A percentile compares a stretch with the other conserved stretches of the same genome.
phyloP scores from a whole-genome alignment of 2,113 vertebrate species.

The Rattus norvegicus region GRCr8 NC_086031.1:72432001-72432500 shows the following conservation, averaged over 20 bases:
- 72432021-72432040: conserved; percentile 74
- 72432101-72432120: not conserved
- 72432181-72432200: not conserved
- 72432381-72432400: not conserved
- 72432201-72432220: not conserved
- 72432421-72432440: not conserved
- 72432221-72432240: not conserved
- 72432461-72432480: not conserved
- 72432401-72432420: not conserved
- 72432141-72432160: not conserved
- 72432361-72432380: not conserved
- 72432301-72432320: not conserved
- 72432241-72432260: not conserved
- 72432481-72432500: not conserved
- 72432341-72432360: accelerated
- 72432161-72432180: not conserved
- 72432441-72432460: not conserved
- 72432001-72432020: conserved; percentile 70
- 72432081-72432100: conserved; percentile 42
- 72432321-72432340: not conserved
- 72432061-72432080: conserved; percentile 63
- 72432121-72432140: not conserved
- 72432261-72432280: not conserved
- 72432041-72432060: conserved; percentile 74
- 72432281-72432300: not conserved